Conservation (phyloP, 2,888 invertebrate species). For the Clusia tigrina region DNA sequence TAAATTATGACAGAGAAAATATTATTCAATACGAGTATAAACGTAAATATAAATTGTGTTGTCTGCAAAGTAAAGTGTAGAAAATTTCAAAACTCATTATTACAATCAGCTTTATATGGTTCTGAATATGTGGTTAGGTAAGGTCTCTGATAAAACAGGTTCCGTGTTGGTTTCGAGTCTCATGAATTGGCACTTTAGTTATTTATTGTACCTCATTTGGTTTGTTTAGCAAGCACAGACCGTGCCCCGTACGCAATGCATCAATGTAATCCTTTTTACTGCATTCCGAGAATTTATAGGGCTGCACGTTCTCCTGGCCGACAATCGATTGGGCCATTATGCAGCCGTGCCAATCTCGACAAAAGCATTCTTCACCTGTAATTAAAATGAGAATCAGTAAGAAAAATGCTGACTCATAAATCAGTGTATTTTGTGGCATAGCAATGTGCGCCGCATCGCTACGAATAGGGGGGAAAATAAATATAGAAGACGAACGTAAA, state of each 20-base stretch:
- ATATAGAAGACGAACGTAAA: too few relatives aligned
- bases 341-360: conserved; percentile 95
- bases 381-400: neutral
- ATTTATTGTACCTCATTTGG: conserved; percentile 90
- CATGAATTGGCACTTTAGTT: neutral
- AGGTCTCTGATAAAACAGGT: too few relatives aligned
- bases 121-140: too few relatives aligned
- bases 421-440: too few relatives aligned
- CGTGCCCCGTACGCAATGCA: conserved; percentile 84
- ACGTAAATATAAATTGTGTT: too few relatives aligned
- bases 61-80: too few relatives aligned
- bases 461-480: conserved; percentile 11
- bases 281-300: conserved; percentile 97
- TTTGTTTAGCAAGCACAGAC: conserved; percentile 91
- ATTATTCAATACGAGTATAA: too few relatives aligned
- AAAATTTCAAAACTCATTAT: too few relatives aligned
- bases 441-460: too few relatives aligned
- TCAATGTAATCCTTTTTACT: conserved; percentile 91
- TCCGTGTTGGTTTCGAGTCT: too few relatives aligned
- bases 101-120: too few relatives aligned
- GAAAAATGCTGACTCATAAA: neutral
- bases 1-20: too few relatives aligned
- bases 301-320: conserved; percentile 90
- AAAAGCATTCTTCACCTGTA: conserved; percentile 81
- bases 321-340: conserved; percentile 95